Percentiles rank a stretch among this genome's conserved stretches.
Evolutionary conservation across 2,888 invertebrate species (phyloP).

Genomic region (Leptarthrus brevirostris): DNA sequence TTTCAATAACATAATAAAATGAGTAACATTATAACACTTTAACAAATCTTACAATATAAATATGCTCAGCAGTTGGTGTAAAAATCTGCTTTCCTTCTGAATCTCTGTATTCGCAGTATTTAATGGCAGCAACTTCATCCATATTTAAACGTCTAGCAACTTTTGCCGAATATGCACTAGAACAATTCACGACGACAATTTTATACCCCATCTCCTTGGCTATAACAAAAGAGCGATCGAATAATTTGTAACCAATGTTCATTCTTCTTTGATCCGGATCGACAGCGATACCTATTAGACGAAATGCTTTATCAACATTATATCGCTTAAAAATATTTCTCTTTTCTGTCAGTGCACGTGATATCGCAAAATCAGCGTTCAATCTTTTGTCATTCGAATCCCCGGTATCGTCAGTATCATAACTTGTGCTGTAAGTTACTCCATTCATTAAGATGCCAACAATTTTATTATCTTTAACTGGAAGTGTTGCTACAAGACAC

Average conservation of each 20-base stretch:
- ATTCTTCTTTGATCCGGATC: constrained; percentile 51
- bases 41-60: constrained; percentile 53
- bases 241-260: constrained; percentile 53
- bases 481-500: constrained; percentile 52
- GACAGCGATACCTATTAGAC: constrained; percentile 52
- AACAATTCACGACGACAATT: constrained; percentile 53
- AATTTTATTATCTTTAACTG: constrained; percentile 40
- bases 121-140: constrained; percentile 51
- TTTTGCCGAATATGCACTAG: constrained; percentile 53
- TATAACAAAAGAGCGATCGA: constrained; percentile 49
- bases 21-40: constrained; percentile 46
- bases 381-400: not conserved
- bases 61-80: constrained; percentile 52
- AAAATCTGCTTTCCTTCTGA: constrained; percentile 52
- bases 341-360: constrained; percentile 45
- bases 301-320: constrained; percentile 50
- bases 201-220: constrained; percentile 51
- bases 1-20: too few relatives aligned
- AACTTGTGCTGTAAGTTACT: not conserved
- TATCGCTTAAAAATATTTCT: constrained; percentile 52
- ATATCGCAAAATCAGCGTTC: constrained; percentile 14
- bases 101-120: constrained; percentile 53
- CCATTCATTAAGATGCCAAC: constrained; percentile 20
- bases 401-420: constrained; percentile 1
- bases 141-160: constrained; percentile 53